Conservation (phyloP, 37 sponge, comb jelly and placozoan genomes). For the Hormiphora californensis region DNA sequence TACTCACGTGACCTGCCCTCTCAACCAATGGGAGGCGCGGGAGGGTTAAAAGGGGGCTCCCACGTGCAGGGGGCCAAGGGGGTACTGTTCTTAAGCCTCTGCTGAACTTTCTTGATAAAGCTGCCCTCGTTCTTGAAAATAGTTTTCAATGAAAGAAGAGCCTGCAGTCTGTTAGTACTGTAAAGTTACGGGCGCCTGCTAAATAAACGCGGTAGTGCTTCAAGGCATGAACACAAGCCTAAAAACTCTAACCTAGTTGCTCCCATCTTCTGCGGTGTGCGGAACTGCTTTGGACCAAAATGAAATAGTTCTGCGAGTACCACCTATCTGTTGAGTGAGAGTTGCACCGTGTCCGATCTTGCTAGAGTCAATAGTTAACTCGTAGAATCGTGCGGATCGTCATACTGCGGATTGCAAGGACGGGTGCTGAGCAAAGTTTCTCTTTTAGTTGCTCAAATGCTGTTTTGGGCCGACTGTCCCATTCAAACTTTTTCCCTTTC, state of each 20-base stretch:
- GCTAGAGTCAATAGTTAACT: background rate
- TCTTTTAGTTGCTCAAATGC: background rate
- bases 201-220: background rate
- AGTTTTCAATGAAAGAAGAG: background rate
- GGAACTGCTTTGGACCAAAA: background rate
- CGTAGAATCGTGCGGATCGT: background rate
- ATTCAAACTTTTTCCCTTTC: background rate
- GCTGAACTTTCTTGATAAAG: background rate
- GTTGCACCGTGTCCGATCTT: background rate
- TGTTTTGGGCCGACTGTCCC: background rate
- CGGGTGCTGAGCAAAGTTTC: background rate
- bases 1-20: too few species aligned
- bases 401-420: background rate
- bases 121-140: background rate
- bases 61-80: too few species aligned
- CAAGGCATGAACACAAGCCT: background rate
- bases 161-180: constrained; percentile 8
- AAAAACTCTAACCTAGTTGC: background rate
- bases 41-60: too few species aligned
- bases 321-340: background rate
- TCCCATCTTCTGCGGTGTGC: background rate
- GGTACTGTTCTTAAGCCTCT: background rate
- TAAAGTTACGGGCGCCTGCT: background rate
- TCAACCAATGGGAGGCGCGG: too few species aligned
- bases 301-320: background rate